phyloP scores from a whole-genome alignment of 2,113 vertebrate genomes.

The Rousettus leschenaultii region DNA sequence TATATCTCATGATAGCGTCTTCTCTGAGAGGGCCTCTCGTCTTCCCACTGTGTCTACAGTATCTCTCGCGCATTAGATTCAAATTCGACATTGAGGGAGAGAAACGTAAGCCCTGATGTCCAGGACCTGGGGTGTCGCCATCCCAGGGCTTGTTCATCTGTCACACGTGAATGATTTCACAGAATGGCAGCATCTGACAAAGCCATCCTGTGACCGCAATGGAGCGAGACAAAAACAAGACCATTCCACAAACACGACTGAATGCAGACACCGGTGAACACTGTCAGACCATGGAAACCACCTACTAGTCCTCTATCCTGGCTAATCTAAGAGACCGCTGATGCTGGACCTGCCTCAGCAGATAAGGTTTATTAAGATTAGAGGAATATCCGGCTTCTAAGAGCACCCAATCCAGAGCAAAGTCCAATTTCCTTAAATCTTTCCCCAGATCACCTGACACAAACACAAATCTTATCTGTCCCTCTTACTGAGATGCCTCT shows the following conservation, averaged over 20 bases:
- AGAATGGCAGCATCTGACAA: neutral
- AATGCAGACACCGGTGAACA: neutral
- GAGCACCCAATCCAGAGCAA: neutral
- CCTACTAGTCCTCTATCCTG: accelerated
- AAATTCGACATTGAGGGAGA: neutral
- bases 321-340: neutral
- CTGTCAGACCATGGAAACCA: neutral
- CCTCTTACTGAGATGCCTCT: neutral
- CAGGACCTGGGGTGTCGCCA: neutral
- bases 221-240: neutral
- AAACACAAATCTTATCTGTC: neutral
- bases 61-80: neutral
- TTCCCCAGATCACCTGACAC: neutral
- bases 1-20: neutral
- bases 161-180: neutral
- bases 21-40: neutral
- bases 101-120: neutral
- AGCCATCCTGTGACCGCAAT: neutral
- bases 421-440: neutral
- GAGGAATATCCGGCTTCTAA: no score
- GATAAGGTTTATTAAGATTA: neutral
- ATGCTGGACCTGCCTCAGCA: neutral
- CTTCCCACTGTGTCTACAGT: no score
- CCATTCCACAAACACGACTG: neutral
- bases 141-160: neutral